Evolutionary conservation across 2,113 vertebrate species (phyloP).

Genomic region (Gobiocypris rarus): DNA sequence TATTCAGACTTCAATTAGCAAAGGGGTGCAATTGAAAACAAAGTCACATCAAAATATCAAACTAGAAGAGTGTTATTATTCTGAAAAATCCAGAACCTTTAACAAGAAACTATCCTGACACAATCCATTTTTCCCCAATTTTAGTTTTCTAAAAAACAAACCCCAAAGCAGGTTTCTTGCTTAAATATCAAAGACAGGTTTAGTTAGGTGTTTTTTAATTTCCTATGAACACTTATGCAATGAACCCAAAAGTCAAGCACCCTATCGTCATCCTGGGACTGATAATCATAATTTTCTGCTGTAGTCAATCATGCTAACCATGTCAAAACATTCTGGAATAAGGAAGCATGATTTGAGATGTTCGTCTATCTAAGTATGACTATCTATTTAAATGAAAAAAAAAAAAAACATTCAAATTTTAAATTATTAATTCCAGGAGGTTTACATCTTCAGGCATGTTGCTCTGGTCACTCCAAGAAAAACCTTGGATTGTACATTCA

Average conservation of each 20-base stretch:
- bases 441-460: neutral
- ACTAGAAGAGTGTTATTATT: neutral
- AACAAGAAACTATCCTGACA: neutral
- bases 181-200: slow-evolving; percentile 3
- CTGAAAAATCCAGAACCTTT: neutral
- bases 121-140: neutral
- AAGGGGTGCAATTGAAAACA: too few relatives aligned
- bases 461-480: neutral
- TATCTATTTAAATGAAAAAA: neutral
- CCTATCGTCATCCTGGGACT: neutral
- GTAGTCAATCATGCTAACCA: neutral
- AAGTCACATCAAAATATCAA: too few relatives aligned
- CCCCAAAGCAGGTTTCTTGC: neutral
- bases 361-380: neutral
- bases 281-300: slow-evolving; percentile 28
- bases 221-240: slow-evolving; percentile 5
- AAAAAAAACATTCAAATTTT: neutral
- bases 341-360: neutral
- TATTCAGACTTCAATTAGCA: too few relatives aligned
- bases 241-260: neutral
- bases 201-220: slow-evolving; percentile 25
- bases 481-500: neutral
- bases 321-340: neutral
- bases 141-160: neutral
- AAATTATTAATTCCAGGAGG: neutral